Percentiles rank a stretch among this genome's conserved stretches.
phyloP scores from a whole-genome alignment of 1,140 invertebrate species.

The Tetraneura akinire region DNA sequence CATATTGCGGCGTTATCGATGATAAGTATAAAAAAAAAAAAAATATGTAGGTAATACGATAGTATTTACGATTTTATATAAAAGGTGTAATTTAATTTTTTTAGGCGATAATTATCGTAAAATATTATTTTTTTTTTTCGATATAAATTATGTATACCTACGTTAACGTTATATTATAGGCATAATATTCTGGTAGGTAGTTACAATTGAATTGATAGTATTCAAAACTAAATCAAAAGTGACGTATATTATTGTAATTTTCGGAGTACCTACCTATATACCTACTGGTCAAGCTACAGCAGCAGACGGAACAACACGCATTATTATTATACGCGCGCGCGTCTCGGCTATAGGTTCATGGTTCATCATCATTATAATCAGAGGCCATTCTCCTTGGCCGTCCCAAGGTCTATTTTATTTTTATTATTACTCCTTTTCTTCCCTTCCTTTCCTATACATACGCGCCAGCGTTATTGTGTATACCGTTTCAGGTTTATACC shows the following conservation, averaged over 20 bases:
- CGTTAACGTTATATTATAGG: too few relatives aligned
- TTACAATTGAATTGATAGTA: constrained; percentile 7
- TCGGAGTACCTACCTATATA: too few relatives aligned
- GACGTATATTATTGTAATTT: constrained; percentile 31
- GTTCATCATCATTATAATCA: constrained; percentile 47
- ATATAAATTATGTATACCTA: too few relatives aligned
- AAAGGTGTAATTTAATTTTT: too few relatives aligned
- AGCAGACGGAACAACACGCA: constrained; percentile 29
- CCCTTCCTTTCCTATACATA: background rate
- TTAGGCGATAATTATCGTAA: too few relatives aligned
- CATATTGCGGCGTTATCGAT: too few relatives aligned
- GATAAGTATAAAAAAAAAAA: too few relatives aligned
- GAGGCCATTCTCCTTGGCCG: constrained; percentile 48
- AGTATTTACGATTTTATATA: too few relatives aligned
- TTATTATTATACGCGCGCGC: constrained; percentile 1
- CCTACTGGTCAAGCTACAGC: constrained; percentile 12
- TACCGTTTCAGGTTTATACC: constrained; percentile 43
- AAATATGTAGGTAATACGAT: too few relatives aligned
- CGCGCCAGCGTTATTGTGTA: background rate
- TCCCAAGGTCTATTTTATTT: constrained; percentile 43
- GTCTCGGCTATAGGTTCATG: constrained; percentile 24
- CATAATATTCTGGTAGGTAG: too few relatives aligned
- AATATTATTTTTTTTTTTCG: too few relatives aligned
- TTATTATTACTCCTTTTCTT: constrained; percentile 33
- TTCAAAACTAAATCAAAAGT: constrained; percentile 10